Percentiles rank a stretch among this genome's conserved stretches.
Evolutionary conservation across 2,888 invertebrate species (phyloP).

Genomic region (Cheilosia scutellata): DNA sequence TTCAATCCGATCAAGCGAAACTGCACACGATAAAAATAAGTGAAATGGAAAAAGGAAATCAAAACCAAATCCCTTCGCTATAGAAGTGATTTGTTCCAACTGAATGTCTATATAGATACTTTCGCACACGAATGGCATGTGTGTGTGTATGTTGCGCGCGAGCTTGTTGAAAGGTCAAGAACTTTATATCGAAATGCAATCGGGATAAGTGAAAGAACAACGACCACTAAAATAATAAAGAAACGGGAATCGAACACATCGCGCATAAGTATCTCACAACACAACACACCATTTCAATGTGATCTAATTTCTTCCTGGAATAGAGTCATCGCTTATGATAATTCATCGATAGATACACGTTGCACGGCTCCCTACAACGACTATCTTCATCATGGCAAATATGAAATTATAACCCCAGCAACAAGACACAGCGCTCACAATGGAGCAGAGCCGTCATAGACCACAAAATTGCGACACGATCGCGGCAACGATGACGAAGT

Average conservation of each 20-base stretch:
- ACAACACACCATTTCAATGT: conserved; percentile 72
- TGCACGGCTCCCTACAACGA: neutral
- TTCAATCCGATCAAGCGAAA: conserved; percentile 54
- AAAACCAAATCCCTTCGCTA: conserved; percentile 36
- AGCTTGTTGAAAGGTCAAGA: conserved; percentile 68
- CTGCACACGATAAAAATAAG: conserved; percentile 33
- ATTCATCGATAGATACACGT: conserved; percentile 33
- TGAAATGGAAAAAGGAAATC: conserved; percentile 1
- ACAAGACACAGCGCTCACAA: conserved; percentile 35
- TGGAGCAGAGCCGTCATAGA: conserved; percentile 49
- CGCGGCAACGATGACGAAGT: conserved; percentile 59
- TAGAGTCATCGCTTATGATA: conserved; percentile 73
- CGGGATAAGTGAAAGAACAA: conserved; percentile 42
- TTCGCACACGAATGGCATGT: conserved; percentile 46
- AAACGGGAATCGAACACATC: conserved; percentile 52
- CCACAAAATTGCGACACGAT: conserved; percentile 74
- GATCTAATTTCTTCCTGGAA: conserved; percentile 76
- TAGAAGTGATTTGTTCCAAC: conserved; percentile 38
- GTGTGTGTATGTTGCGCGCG: conserved; percentile 13
- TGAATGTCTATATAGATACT: conserved; percentile 24
- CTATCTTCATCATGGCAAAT: conserved; percentile 54
- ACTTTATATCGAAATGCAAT: conserved; percentile 62
- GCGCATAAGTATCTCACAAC: conserved; percentile 35
- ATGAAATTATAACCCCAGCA: conserved; percentile 64
- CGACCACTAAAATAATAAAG: conserved; percentile 54